These are phyloP conservation scores for Campoplex capitator DNA, from an alignment of 2,888 invertebrate genomes.

Conservation along the genomic window DNA sequence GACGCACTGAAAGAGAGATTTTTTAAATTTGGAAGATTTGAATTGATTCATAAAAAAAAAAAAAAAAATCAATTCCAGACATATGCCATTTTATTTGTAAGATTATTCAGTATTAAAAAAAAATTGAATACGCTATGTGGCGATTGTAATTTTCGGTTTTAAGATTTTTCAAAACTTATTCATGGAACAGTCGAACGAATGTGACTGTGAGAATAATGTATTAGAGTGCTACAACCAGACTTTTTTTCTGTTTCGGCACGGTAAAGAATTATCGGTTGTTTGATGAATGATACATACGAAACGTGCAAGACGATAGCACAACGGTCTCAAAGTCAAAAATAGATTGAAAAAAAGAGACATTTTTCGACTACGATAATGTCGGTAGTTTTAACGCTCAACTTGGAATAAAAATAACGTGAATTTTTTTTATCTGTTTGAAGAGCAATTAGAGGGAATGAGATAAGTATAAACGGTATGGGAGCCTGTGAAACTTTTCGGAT, in stretches of 20 bases:
- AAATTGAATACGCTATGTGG: neutral
- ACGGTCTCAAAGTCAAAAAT: slow-evolving; percentile 6
- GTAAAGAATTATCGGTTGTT: neutral
- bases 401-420: slow-evolving; percentile 50
- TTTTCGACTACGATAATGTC: slow-evolving; percentile 24
- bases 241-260: slow-evolving; percentile 9
- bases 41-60: no score
- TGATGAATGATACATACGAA: slow-evolving; percentile 33
- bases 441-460: slow-evolving; percentile 62
- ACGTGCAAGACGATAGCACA: slow-evolving; percentile 22
- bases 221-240: neutral
- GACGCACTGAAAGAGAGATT: no score
- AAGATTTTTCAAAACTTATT: neutral
- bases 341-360: slow-evolving; percentile 17
- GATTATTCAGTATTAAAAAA: no score
- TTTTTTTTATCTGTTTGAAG: slow-evolving; percentile 58
- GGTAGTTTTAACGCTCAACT: slow-evolving; percentile 2
- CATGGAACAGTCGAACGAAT: neutral
- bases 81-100: no score
- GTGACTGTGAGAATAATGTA: neutral
- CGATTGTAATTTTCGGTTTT: neutral
- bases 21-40: no score
- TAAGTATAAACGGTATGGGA: slow-evolving; percentile 51
- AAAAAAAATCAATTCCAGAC: no score
- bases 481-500: slow-evolving; percentile 52